Conservation (phyloP, 2,797 vertebrate species). For the Epinephelus malabaricus region DNA sequence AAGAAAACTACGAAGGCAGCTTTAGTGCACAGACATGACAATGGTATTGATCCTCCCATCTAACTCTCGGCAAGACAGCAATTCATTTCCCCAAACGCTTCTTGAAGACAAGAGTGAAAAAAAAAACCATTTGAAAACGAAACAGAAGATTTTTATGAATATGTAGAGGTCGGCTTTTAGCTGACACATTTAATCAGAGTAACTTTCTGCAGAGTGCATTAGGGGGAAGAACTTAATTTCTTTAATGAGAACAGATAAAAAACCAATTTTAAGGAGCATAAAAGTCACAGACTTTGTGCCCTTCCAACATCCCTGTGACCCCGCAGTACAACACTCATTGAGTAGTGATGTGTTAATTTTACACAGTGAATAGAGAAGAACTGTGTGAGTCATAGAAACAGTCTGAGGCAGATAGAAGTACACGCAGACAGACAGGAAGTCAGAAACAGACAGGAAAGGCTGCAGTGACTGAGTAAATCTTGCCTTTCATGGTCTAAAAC, state of each 20-base stretch:
- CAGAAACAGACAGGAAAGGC: slow-evolving; percentile 36
- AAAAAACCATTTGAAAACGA: not conserved
- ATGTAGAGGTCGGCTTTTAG: not conserved
- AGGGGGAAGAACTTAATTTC: not conserved
- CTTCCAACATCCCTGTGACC: not conserved
- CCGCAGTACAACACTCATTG: not conserved
- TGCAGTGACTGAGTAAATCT: slow-evolving; percentile 39
- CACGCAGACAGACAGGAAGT: slow-evolving; percentile 38
- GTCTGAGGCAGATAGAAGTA: slow-evolving; percentile 32
- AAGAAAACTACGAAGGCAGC: not conserved
- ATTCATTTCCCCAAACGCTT: not conserved
- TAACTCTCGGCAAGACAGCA: not conserved
- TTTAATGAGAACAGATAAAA: slow-evolving; percentile 9
- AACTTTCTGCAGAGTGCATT: not conserved
- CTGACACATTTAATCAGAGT: not conserved
- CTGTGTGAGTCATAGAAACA: slow-evolving; percentile 55
- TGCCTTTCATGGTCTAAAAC: slow-evolving; percentile 62
- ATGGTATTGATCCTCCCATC: not conserved
- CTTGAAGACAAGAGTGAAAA: not conserved
- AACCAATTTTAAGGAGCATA: not conserved
- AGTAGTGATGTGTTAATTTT: slow-evolving; percentile 20
- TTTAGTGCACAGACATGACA: not conserved
- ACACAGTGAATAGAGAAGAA: slow-evolving; percentile 20
- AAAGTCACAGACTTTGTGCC: not conserved
- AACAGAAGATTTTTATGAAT: not conserved